phyloP scores from a whole-genome alignment of 2,113 vertebrate genomes.

The Rhineura floridana region DNA sequence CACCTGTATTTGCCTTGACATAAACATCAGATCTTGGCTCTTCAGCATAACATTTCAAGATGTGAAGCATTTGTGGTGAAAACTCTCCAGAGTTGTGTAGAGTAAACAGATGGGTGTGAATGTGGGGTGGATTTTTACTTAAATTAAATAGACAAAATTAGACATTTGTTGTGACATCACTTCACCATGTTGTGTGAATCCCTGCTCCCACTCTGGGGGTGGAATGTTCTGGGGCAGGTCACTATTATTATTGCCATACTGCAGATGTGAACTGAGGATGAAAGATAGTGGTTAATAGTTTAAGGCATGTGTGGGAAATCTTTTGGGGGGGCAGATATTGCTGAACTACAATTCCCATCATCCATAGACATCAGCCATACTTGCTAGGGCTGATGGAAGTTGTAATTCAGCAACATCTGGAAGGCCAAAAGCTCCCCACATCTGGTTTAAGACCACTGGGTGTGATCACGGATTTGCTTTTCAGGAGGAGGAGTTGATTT shows the following conservation, averaged over 20 bases:
- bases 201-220: background rate
- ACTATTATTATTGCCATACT: background rate
- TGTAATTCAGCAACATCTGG: too few species aligned
- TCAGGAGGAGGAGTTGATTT: too few species aligned
- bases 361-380: too few species aligned
- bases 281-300: background rate
- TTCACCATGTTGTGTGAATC: background rate
- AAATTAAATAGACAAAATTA: background rate
- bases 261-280: background rate
- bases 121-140: background rate
- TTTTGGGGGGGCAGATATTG: background rate
- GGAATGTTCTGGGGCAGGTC: too few species aligned
- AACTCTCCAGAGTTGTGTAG: background rate
- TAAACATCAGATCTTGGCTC: conserved; percentile 42
- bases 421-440: too few species aligned
- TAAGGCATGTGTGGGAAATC: background rate
- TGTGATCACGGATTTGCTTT: background rate
- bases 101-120: background rate
- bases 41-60: conserved; percentile 44
- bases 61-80: background rate
- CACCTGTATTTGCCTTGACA: conserved; percentile 35
- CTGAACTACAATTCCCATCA: too few species aligned
- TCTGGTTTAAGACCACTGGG: background rate
- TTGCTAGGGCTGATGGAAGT: too few species aligned
- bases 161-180: background rate